Evolutionary conservation across 2,888 invertebrate species (phyloP), one percentile per base, ranked within the genome.

Genomic region (Steinernema scapterisci): DNA sequence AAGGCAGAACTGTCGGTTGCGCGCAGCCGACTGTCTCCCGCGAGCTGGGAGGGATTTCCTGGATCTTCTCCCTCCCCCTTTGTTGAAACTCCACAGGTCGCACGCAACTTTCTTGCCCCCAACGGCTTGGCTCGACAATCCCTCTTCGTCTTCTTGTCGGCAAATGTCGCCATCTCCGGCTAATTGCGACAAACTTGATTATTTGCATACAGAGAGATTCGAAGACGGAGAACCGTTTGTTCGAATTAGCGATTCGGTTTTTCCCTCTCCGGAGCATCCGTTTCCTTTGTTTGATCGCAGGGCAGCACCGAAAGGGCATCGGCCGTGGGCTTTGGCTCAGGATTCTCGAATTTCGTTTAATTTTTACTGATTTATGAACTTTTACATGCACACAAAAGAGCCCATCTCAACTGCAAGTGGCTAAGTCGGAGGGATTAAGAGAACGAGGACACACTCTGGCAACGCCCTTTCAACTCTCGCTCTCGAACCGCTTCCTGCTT

Each of bases 31-130:
- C 52, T 31, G 31, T 63, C 63, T 48, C 48, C 48, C 19, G 63
- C 19, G 38, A 38, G 38, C 38, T 16, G 63, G 63, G 63, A 63
- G 63, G 63, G 63, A 63, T 63, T 63, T 63, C 63, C 63, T 63
- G 63, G 63, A 63, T 63, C 63, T 63, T 63, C 63, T 27, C 63
- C 48, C 63, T 63, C 63, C 63, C 63, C 63, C 63, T 63, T 63
- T 63, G 63, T 63, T 63, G 63, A 38, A 63, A 63, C 63, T 38
- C 63, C 31, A 16, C 63, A 63, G 27, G 27, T 63, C 63, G 63
- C 63, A 23, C 21, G 54, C 54, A 54, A 54, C 54, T 63, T 31
- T 2, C 63, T 19, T 25, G 16, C 63, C 16, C 63, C 25, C 54
- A 21, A 16, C 54, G 13, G 54, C 21, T 25, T 27, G 25, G 38